Evolutionary conservation across 2,113 vertebrate species (phyloP), one percentile per base, ranked within the genome.

Genomic region (Nyctibius bracteatus): DNA sequence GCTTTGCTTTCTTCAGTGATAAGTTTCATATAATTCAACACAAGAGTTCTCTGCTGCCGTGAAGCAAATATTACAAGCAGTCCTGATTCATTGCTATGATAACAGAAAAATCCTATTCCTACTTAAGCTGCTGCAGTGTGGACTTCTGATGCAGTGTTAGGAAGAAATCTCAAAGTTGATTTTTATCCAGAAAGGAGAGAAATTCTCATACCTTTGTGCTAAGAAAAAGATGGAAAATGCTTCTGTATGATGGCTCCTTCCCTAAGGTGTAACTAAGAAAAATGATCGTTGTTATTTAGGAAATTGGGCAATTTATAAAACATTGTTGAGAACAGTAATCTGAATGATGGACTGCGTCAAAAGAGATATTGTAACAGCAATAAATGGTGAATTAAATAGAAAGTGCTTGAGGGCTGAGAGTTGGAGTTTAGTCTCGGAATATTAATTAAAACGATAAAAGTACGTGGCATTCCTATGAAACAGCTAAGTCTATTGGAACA

Each of bases 391-490:
- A 88, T 71, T 95, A 88, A 94, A 81, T 41, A 72, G 46, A 77
- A 95, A 91, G 57, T 78, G 95, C 90, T 86, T 63, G 35, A 93
- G 88, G 79, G 79, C 57, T 95, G 55, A 62, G 27, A 93, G 71
- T 82, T 86, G 63, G 63, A 78, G 12, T 66, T 62, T 83, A 90
- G 35, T 72, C 72, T 74, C 57, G 33, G 68, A 94, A 88, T 96
- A 90, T 79, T 96, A 93, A 95, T 90, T 96, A 92, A 86, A 95
- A 77, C 86, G 0, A 39, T 67, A 71, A 73, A 95, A 92, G 72
- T 90, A 95, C 5, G 5, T 74, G 49, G 61, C 72, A 94, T 95
- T 97, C 90, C 10, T 33, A 65, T 91, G 95, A 84, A 95, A 91
- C 33, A 91, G 43, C 39, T 28, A 90, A 66, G 52, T 74, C 55